phyloP scores from a whole-genome alignment of 2,113 vertebrate genomes.

The Thamnaconus septentrionalis region DNA sequence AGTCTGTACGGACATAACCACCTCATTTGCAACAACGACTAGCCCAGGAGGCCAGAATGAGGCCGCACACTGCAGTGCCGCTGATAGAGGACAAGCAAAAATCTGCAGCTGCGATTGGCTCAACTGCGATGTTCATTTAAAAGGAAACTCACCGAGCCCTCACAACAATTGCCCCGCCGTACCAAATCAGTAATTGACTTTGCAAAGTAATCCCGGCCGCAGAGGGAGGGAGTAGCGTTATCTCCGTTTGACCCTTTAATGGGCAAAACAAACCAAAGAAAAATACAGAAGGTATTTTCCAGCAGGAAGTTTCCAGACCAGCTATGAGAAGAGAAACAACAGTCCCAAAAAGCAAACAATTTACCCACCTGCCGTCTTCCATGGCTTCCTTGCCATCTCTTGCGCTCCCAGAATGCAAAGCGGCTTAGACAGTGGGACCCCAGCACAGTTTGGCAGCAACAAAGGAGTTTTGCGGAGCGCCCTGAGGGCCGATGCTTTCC shows the following conservation, averaged over 20 bases:
- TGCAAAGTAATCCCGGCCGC: slow-evolving; percentile 25
- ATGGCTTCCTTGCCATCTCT: slow-evolving; percentile 42
- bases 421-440: slow-evolving; percentile 62
- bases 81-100: slow-evolving; percentile 41
- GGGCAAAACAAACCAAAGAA: neutral
- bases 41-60: slow-evolving; percentile 55
- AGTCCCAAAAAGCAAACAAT: too few species aligned
- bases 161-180: slow-evolving; percentile 43
- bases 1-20: slow-evolving; percentile 48
- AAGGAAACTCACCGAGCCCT: slow-evolving; percentile 48
- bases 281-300: neutral
- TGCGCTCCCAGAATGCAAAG: slow-evolving; percentile 62
- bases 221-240: slow-evolving; percentile 23
- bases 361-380: slow-evolving; percentile 41
- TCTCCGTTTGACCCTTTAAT: slow-evolving; percentile 22
- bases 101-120: slow-evolving; percentile 36
- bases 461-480: slow-evolving; percentile 60
- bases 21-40: slow-evolving; percentile 63
- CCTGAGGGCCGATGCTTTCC: slow-evolving; percentile 63
- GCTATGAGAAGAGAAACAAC: neutral
- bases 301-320: neutral
- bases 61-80: slow-evolving; percentile 41
- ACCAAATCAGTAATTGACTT: slow-evolving; percentile 49
- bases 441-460: slow-evolving; percentile 60
- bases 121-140: slow-evolving; percentile 60